Conservation (phyloP, 2,888 invertebrate genomes). For the Thereva unica region DNA sequence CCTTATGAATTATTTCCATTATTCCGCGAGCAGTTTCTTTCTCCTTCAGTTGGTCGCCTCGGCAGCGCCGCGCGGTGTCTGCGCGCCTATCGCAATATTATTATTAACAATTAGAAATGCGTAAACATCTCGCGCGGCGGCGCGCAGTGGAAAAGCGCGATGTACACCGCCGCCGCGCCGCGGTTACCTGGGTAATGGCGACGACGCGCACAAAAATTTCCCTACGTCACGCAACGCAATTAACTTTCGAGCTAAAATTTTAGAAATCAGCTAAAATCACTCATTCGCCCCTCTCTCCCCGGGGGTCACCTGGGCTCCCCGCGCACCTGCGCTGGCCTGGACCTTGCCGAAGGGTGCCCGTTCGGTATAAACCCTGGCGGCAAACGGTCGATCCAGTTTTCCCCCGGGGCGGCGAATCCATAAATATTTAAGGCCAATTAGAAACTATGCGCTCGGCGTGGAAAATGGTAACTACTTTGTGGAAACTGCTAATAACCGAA, state of each 20-base stretch:
- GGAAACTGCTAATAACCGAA: too few species aligned
- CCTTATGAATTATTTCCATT: constrained; percentile 31
- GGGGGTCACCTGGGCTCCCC: too few species aligned
- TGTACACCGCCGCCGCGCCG: neutral
- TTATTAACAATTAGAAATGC: constrained; percentile 29
- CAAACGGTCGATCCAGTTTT: too few species aligned
- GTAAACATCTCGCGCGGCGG: constrained; percentile 10
- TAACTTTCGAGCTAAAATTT: neutral
- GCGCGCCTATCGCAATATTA: constrained; percentile 14
- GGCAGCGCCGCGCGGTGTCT: neutral
- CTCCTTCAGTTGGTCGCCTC: neutral
- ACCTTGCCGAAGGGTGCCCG: too few species aligned
- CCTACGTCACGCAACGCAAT: constrained; percentile 26
- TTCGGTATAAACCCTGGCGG: too few species aligned
- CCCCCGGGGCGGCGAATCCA: too few species aligned
- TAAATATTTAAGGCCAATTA: too few species aligned
- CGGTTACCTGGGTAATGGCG: constrained; percentile 5
- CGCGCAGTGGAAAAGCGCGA: constrained; percentile 13
- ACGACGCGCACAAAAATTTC: constrained; percentile 25
- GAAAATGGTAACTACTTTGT: too few species aligned
- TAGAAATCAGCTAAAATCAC: too few species aligned
- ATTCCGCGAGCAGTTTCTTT: constrained; percentile 3
- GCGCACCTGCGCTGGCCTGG: too few species aligned
- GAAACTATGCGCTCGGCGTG: too few species aligned
- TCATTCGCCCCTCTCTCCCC: too few species aligned